These are phyloP conservation scores for Telenomus remus DNA, from an alignment of 1,140 invertebrate genomes.

Conservation along the genomic window DNA sequence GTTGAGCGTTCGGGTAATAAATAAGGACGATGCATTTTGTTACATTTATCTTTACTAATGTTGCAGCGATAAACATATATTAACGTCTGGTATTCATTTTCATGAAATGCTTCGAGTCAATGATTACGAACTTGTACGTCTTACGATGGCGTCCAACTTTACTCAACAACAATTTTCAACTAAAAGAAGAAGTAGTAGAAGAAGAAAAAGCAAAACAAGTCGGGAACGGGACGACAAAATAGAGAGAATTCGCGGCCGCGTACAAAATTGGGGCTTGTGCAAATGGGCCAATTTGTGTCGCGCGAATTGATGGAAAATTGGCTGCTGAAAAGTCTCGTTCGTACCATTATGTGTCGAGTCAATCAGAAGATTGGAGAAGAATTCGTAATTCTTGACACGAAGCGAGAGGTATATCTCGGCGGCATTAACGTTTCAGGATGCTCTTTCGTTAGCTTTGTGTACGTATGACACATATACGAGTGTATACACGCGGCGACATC, in stretches of 20 bases:
- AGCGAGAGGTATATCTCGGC: constrained; percentile 18
- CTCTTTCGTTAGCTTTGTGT: constrained; percentile 19
- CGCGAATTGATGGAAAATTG: constrained; percentile 48
- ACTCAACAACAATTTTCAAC: background rate
- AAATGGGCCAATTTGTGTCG: constrained; percentile 32
- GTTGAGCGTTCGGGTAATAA: constrained; percentile 48
- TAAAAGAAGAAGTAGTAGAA: background rate
- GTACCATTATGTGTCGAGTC: constrained; percentile 40
- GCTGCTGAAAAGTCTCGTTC: constrained; percentile 48
- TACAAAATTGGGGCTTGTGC: constrained; percentile 1
- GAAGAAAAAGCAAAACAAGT: background rate
- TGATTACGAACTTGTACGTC: background rate
- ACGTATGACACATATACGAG: constrained; percentile 31
- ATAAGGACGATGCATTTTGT: constrained; percentile 53
- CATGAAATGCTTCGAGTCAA: constrained; percentile 3
- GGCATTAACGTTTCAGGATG: constrained; percentile 34
- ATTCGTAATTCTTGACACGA: constrained; percentile 48
- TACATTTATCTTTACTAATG: constrained; percentile 52
- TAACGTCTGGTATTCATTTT: constrained; percentile 10
- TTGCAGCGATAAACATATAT: constrained; percentile 43
- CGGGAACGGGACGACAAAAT: background rate
- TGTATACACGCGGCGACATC: constrained; percentile 29
- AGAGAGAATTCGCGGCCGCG: background rate
- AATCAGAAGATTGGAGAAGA: constrained; percentile 37
- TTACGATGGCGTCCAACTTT: background rate